Base-by-base conservation (phyloP, 1,140 invertebrate species). In the Plectrocnemia conspersa region DNA sequence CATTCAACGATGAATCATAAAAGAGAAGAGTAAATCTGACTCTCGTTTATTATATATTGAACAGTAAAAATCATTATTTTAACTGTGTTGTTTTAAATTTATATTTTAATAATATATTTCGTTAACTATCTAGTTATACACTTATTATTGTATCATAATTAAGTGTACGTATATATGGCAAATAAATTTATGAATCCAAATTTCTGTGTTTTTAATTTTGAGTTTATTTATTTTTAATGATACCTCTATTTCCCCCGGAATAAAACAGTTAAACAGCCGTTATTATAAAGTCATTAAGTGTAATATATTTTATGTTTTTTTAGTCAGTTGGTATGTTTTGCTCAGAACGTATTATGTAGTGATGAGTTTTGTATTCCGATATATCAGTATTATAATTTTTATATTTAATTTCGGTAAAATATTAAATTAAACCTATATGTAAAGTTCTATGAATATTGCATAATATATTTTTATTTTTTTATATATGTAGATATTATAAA, bases 151-250 rank as follows among this genome's bases (percentile, higher is more conserved):
- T 55, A 58, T 36, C 54, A 46, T 61, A 61, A 54, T 61, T 61
- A 61, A 61, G 52, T 61, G 59, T 61, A 61, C 55, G 59, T 61
- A 61, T 56, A 61, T 61, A 61, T 61, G 58, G 54, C 52, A 53
- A 61, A 61, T 61, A 61, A 61, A 61, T 50, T 61, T 54, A 61
- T 54, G 59, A 61, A 61, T 61, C 40, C 52, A 50, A 56, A 33
- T 33, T 33, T 33, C 2, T 33, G 2, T 33, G 16, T 33, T 3
- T 33, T 33, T 33, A 2, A 33, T 33, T n/a, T 7, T n/a, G 6
- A 29, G 27, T 29, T 9, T 15, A 33, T 35, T 40, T 15, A 18
- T 3, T 40, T 18, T 40, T 40, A 18, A 16, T 40, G 15, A 19
- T 10, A 13, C 10, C 16, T 19, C 36, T 16, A 18, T 40, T 40